A percentile compares a stretch with the other conserved stretches of the same genome.
Evolutionary conservation across 2,113 vertebrate species (phyloP).

Genomic region (Suricata suricatta): DNA sequence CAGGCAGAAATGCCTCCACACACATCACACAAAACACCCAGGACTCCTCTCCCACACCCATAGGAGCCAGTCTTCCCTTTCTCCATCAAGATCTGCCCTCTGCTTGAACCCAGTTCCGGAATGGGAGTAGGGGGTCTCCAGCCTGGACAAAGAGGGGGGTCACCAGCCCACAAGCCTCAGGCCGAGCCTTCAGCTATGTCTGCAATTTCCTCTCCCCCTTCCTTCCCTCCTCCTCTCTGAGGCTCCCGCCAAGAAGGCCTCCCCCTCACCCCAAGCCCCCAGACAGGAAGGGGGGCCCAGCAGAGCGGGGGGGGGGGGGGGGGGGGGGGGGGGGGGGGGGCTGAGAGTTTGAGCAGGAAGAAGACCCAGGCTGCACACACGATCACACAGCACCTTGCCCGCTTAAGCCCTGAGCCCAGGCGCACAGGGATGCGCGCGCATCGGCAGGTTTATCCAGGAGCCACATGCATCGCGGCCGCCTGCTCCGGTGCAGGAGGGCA

Average conservation of each 20-base stretch:
- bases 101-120: slow-evolving; percentile 22
- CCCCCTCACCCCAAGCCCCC: slow-evolving; percentile 60
- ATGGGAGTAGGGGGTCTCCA: neutral
- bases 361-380: neutral
- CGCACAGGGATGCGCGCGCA: neutral
- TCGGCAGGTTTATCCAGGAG: neutral
- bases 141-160: neutral
- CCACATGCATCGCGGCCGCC: neutral
- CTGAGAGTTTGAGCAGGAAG: slow-evolving; percentile 9
- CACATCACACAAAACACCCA: neutral
- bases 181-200: slow-evolving; percentile 88
- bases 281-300: neutral
- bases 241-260: slow-evolving; percentile 86
- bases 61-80: neutral
- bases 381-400: neutral
- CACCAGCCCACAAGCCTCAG: slow-evolving; percentile 46
- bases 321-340: too few relatives aligned
- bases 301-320: too few relatives aligned
- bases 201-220: slow-evolving; percentile 84
- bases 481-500: neutral
- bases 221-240: slow-evolving; percentile 77
- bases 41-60: neutral
- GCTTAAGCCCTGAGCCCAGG: neutral
- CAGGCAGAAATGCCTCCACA: neutral
- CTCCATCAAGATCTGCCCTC: slow-evolving; percentile 38